A percentile compares a stretch with the other conserved stretches of the same genome.
phyloP scores from a whole-genome alignment of 2,888 invertebrate genomes.

The Gerris lacustris region DNA sequence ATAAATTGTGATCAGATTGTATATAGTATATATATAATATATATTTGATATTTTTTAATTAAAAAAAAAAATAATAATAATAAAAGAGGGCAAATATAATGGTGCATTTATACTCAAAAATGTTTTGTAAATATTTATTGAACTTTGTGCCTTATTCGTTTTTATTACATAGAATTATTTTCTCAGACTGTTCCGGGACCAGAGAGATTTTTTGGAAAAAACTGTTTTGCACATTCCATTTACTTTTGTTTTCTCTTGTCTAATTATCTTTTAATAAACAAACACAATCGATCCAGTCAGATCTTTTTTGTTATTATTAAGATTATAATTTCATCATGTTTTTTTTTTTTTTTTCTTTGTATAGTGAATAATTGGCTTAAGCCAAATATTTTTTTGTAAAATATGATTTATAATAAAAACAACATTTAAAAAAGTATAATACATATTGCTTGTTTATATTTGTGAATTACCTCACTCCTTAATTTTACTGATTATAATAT shows the following conservation, averaged over 20 bases:
- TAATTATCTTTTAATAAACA: no score
- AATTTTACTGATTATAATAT: no score
- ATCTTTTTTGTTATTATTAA: no score
- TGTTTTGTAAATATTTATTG: background rate
- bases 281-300: no score
- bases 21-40: conserved; percentile 10
- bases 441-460: no score
- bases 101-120: conserved; percentile 3
- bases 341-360: no score
- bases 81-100: background rate
- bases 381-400: conserved; percentile 1
- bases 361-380: background rate
- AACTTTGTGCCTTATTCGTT: background rate
- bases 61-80: background rate
- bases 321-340: no score
- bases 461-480: no score
- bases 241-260: no score
- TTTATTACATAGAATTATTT: background rate
- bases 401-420: conserved; percentile 3
- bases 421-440: no score
- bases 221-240: no score
- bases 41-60: conserved; percentile 9
- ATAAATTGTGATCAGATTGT: conserved; percentile 10
- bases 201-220: background rate
- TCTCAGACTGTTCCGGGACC: background rate